phyloP scores from a whole-genome alignment of 2,888 invertebrate species.

The Trachelus stipa region DNA sequence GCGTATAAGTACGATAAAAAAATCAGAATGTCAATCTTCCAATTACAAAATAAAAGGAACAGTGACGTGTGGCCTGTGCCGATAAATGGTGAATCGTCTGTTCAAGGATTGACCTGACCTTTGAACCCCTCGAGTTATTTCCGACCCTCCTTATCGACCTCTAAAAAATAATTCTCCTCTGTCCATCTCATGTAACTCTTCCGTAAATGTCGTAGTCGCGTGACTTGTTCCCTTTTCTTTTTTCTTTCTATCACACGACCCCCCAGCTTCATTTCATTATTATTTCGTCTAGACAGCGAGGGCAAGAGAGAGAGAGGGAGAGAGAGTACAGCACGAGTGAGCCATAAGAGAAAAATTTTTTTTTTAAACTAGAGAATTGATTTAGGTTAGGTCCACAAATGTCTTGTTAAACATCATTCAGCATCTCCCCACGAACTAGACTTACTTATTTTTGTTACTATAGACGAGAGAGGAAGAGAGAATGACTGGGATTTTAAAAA shows the following conservation, averaged over 20 bases:
- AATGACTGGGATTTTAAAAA: too few relatives aligned
- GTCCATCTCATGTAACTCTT: neutral
- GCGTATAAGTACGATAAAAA: too few relatives aligned
- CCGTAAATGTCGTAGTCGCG: too few relatives aligned
- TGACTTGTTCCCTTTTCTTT: too few relatives aligned
- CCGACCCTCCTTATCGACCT: neutral
- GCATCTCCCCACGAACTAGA: neutral
- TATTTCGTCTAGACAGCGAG: too few relatives aligned
- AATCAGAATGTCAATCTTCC: neutral
- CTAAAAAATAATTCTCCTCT: neutral
- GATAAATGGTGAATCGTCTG: neutral
- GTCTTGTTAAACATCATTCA: neutral
- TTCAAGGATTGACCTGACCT: neutral
- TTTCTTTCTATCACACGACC: neutral
- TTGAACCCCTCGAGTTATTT: neutral
- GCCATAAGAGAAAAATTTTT: neutral
- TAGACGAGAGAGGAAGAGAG: neutral
- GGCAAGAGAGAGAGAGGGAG: too few relatives aligned
- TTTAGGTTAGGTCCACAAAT: neutral
- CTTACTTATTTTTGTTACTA: neutral
- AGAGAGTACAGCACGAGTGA: neutral
- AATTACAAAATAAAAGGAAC: neutral
- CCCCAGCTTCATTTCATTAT: too few relatives aligned
- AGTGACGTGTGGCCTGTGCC: too few relatives aligned
- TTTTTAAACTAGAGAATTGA: neutral